Base-by-base conservation (phyloP, 2,888 invertebrate species). In the Gortyna flavago region DNA sequence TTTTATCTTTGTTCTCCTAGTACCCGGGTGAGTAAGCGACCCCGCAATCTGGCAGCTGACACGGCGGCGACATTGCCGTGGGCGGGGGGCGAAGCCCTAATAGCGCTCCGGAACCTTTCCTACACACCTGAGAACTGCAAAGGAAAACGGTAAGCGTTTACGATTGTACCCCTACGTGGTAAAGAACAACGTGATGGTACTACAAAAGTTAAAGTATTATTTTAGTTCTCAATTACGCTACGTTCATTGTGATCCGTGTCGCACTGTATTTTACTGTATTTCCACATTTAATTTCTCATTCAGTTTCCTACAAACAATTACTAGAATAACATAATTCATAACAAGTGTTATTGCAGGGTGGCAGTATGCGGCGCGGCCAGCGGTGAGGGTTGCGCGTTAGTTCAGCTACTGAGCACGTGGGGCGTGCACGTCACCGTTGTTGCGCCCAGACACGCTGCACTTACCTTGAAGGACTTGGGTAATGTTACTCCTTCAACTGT, bases 31-130 rank as follows among this genome's bases (percentile, higher is more conserved):
- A 92, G 95, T 85, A 95, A 94, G 85, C 93, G 96, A 0, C 96
- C 96, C 0, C 91, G 92, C 5, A 88, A 91, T 5, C 79, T 95
- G 66, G 88, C 93, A 2, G 96, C 96, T 13, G 96, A 96, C 83
- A 89, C 91, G 5, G 96, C 97, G 13, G 96, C 96, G 0, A 86
- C 95, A 13, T 85, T 96, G 62, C 95, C 96, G 0, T 95, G 95
- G 95, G 90, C 91, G 16, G 97, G 95, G 2, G 85, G 92, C 0
- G 80, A 87, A 16, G 96, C 95, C 29, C 86, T 95, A 70, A 76
- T 80, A 16, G 94, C 95, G 0, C 82, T 95, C 0, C 88, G 92
- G 2, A 65, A 77, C 8, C 88, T 96, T 35, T 85, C 86, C 0
- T 91, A 91, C 78, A 82, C 90, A 0, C 91, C 92, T 0, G 91